Evolutionary conservation across 2,113 vertebrate species (phyloP), one percentile per base, ranked within the genome.

Genomic region (Saccopteryx leptura): DNA sequence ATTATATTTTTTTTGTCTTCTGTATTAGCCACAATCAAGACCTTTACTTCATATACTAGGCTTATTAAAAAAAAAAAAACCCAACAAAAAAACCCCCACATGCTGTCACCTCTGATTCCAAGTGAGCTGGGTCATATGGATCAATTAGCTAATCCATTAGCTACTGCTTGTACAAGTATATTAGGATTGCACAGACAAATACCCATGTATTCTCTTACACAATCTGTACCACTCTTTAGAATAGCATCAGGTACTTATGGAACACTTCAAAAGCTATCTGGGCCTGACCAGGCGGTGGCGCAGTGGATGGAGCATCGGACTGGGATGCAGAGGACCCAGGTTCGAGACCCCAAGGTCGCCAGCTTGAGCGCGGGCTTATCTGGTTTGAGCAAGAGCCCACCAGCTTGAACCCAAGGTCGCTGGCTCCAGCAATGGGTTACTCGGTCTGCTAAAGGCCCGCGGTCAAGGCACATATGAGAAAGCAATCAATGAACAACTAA

Each of bases 51-150:
- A 50, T 60, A 50, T 60, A 33, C 23, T 60, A 65, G 21, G 46
- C 33, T 85, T 63, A 5, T 68, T 63, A 33, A 93, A 79, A 76
- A 85, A 54, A 28, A 31, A 28, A 66, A n/a, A n/a, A n/a, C n/a
- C n/a, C n/a, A n/a, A n/a, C n/a, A n/a, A n/a, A 68, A 31, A 68
- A 17, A 10, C 28, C 4, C 46, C 4, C 46, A 24, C 1, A 78
- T 65, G 18, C 69, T 58, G 86, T 61, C 15, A 83, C 52, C 28
- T 61, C 18, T 95, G 17, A 80, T 83, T 95, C 95, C 85, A 76
- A 63, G 52, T 58, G 21, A 80, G 17, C 2, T 80, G 9, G 15
- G 39, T 17, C n/a, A 26, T 84, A 39, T 52, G 60, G 10, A 6
- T 68, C 19, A 18, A 5, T 48, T 61, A 58, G 13, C 10, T 92